A percentile compares a stretch with the other conserved stretches of the same genome.
Evolutionary conservation across 1,140 invertebrate species (phyloP).

Genomic region (Drosophila bifasciata): DNA sequence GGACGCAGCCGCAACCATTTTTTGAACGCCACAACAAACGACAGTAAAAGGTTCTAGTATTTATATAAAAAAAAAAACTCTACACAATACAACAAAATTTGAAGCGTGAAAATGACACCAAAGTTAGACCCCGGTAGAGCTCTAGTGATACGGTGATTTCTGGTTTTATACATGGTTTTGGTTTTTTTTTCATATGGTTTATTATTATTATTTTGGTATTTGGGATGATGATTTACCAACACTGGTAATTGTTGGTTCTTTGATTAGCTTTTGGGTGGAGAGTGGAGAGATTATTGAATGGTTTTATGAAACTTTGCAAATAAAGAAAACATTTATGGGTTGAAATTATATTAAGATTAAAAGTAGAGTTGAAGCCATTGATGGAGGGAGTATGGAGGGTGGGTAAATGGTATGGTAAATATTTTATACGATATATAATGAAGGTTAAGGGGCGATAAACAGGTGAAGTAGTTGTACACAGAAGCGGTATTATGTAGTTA

Average conservation of each 20-base stretch:
- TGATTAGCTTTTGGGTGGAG: constrained; percentile 57
- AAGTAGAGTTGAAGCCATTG: no score
- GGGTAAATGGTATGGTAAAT: background rate
- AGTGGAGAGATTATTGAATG: constrained; percentile 61
- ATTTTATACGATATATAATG: no score
- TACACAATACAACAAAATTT: constrained; percentile 47
- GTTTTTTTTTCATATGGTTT: constrained; percentile 42
- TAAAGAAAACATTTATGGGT: constrained; percentile 23
- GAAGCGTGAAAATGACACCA: constrained; percentile 82
- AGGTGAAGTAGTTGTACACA: no score
- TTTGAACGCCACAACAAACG: constrained; percentile 65
- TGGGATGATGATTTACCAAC: constrained; percentile 19
- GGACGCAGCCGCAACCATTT: constrained; percentile 66
- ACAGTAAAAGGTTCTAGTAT: constrained; percentile 35
- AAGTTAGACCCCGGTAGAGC: constrained; percentile 75
- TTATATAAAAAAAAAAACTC: constrained; percentile 30
- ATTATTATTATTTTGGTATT: constrained; percentile 36
- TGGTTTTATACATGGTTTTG: constrained; percentile 44
- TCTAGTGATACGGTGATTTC: constrained; percentile 78
- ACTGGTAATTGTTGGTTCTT: constrained; percentile 46
- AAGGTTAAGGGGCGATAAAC: no score
- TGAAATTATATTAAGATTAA: constrained; percentile 1
- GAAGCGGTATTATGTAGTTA: no score
- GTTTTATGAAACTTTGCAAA: constrained; percentile 21
- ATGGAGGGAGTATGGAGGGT: background rate